Conservation (phyloP, 2,797 vertebrate genomes). For the Rhinophrynus dorsalis region DNA sequence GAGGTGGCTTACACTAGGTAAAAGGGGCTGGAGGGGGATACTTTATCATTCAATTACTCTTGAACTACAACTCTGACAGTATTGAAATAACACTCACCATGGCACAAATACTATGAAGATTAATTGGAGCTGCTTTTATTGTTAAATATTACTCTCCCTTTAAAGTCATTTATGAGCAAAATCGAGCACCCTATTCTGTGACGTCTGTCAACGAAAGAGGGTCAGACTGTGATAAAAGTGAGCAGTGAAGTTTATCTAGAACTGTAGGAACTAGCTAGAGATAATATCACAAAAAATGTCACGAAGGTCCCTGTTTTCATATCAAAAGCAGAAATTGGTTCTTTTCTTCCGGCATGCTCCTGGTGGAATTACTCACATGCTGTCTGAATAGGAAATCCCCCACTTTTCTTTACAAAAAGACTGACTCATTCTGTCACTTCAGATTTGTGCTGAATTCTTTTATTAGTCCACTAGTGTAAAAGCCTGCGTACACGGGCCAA, state of each 20-base stretch:
- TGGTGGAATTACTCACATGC: slow-evolving; percentile 11
- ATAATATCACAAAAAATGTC: slow-evolving; percentile 9
- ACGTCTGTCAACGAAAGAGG: neutral
- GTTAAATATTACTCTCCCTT: too few species aligned
- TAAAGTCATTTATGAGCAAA: neutral
- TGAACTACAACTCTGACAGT: too few species aligned
- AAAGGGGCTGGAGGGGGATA: too few species aligned
- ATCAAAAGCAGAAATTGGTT: slow-evolving; percentile 1
- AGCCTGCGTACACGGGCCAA: too few species aligned
- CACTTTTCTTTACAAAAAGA: neutral
- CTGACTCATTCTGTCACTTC: slow-evolving; percentile 32
- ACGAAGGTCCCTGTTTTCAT: slow-evolving; percentile 1
- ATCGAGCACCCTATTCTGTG: neutral
- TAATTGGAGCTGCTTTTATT: too few species aligned
- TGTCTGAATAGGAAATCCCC: slow-evolving; percentile 22
- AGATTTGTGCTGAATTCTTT: slow-evolving; percentile 13
- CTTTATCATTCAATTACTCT: too few species aligned
- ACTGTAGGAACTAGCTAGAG: neutral
- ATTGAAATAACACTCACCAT: too few species aligned
- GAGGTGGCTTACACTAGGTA: too few species aligned
- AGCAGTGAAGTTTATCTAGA: slow-evolving; percentile 3
- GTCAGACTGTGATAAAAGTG: neutral
- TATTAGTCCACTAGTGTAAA: too few species aligned
- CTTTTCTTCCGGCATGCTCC: slow-evolving; percentile 9
- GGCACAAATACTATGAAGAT: too few species aligned